Conservation (phyloP, 2,797 vertebrate species). For the Astyanax mexicanus region DNA sequence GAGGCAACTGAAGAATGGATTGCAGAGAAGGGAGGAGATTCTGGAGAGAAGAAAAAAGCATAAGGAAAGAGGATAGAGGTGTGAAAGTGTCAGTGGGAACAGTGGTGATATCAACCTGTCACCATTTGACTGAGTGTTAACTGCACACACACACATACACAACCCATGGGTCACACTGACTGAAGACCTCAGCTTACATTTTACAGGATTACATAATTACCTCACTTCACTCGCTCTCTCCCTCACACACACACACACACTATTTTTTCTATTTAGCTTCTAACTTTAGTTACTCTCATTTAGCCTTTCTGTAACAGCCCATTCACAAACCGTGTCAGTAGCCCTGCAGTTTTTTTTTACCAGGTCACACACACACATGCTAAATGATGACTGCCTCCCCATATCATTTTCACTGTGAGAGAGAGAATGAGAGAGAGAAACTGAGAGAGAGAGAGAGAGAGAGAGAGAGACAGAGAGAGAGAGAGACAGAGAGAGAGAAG, state of each 20-base stretch:
- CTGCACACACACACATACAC: neutral
- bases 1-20: neutral
- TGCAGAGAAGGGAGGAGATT: too few relatives aligned
- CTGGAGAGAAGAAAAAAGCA: neutral
- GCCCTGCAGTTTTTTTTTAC: constrained; percentile 17
- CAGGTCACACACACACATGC: neutral
- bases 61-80: neutral
- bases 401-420: neutral
- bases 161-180: neutral
- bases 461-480: constrained; percentile 1
- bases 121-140: neutral
- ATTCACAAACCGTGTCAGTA: constrained; percentile 11
- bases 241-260: neutral
- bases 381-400: constrained; percentile 13
- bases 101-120: neutral
- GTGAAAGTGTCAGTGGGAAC: neutral
- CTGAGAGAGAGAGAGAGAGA: neutral
- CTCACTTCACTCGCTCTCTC: neutral
- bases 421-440: too few relatives aligned
- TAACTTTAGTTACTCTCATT: constrained; percentile 5
- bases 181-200: neutral
- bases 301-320: constrained; percentile 9
- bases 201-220: neutral
- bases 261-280: neutral
- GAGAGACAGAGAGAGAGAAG: neutral